Base-by-base conservation (phyloP, 2,113 vertebrate species). In the Carlito syrichta region DNA sequence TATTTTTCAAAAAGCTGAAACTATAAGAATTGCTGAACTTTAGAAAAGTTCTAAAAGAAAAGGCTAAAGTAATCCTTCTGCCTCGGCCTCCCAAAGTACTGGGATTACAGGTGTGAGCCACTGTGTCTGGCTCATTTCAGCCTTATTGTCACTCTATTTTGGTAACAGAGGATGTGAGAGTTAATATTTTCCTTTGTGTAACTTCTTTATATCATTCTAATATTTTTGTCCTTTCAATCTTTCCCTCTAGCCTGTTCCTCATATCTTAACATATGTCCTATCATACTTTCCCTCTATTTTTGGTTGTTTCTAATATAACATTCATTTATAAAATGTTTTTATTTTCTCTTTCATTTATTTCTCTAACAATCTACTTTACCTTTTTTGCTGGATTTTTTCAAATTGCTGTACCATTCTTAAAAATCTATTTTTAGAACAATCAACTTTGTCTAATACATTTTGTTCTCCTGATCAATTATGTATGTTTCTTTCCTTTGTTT, bases 1-100 rank as follows among this genome's bases (percentile, higher is more conserved):
- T 88, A 48, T 68, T 83, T 82, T 95, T 83, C 27, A 92, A 73
- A n/a, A n/a, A n/a, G n/a, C n/a, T n/a, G n/a, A n/a, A n/a, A n/a
- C n/a, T n/a, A n/a, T n/a, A n/a, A n/a, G n/a, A n/a, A n/a, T n/a
- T n/a, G n/a, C n/a, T n/a, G n/a, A n/a, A n/a, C n/a, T n/a, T n/a
- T n/a, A n/a, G n/a, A n/a, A n/a, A n/a, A n/a, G n/a, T n/a, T n/a
- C n/a, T n/a, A n/a, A n/a, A n/a, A n/a, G n/a, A n/a, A n/a, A n/a
- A n/a, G n/a, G n/a, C n/a, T n/a, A n/a, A n/a, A n/a, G n/a, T n/a
- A n/a, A n/a, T n/a, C n/a, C n/a, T n/a, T n/a, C n/a, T n/a, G n/a
- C n/a, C n/a, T n/a, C n/a, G n/a, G n/a, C n/a, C n/a, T n/a, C n/a
- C n/a, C n/a, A n/a, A n/a, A n/a, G n/a, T n/a, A n/a, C n/a, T n/a